phyloP scores from a whole-genome alignment of 2,888 invertebrate species.

The Leptura quadrifasciata region DNA sequence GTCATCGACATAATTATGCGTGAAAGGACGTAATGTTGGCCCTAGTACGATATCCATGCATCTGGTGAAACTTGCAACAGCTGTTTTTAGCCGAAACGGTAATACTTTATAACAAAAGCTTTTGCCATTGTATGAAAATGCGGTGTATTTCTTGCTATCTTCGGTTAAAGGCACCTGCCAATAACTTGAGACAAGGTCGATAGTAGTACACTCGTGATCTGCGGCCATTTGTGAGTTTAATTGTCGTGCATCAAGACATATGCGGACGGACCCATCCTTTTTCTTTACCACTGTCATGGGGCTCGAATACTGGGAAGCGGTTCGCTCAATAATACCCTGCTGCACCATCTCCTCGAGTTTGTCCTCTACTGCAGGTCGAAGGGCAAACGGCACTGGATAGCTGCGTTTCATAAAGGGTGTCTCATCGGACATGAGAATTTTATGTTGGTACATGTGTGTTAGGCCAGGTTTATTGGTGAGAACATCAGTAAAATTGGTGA shows the following conservation, averaged over 20 bases:
- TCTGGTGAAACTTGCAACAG: constrained; percentile 28
- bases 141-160: constrained; percentile 44
- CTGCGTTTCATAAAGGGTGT: background rate
- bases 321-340: constrained; percentile 11
- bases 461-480: background rate
- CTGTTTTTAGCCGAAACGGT: constrained; percentile 49
- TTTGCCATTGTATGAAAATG: constrained; percentile 41
- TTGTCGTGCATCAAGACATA: constrained; percentile 43
- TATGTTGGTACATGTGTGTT: background rate
- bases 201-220: constrained; percentile 22
- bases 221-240: constrained; percentile 34
- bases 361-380: background rate
- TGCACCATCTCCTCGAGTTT: constrained; percentile 39
- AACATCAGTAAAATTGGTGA: background rate
- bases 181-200: background rate
- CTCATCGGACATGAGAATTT: background rate
- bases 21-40: background rate
- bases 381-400: background rate
- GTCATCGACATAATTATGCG: background rate
- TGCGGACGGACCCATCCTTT: too few species aligned
- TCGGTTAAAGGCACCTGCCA: constrained; percentile 34
- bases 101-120: constrained; percentile 41
- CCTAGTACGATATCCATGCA: constrained; percentile 22
- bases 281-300: constrained; percentile 40
- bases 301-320: background rate